phyloP scores from a whole-genome alignment of 2,113 vertebrate species.

The Mungos mungo region DNA sequence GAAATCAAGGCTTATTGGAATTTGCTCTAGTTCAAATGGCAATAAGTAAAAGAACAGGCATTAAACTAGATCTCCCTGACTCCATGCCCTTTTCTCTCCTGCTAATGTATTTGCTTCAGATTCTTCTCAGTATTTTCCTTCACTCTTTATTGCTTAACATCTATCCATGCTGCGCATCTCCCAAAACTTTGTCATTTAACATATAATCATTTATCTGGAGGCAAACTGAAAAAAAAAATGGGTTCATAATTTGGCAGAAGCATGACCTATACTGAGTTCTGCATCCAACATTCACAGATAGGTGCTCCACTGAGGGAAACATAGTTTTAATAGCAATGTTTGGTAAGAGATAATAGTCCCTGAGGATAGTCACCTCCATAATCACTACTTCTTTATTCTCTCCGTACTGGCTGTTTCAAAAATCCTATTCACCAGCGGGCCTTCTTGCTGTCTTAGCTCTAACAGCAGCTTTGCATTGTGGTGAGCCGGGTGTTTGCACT shows the following conservation, averaged over 20 bases:
- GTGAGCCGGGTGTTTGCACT: neutral
- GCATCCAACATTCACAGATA: neutral
- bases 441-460: neutral
- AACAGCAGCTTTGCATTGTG: conserved; percentile 38
- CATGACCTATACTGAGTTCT: neutral
- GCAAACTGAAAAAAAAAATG: neutral
- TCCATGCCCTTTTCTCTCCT: neutral
- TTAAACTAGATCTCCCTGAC: neutral
- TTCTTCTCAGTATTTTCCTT: neutral
- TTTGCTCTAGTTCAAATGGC: neutral
- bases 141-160: neutral
- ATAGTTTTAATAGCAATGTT: neutral
- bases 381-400: neutral
- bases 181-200: neutral
- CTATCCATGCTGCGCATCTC: too few relatives aligned
- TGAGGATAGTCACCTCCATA: neutral
- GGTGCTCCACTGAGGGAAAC: neutral
- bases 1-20: neutral
- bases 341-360: neutral
- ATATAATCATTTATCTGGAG: neutral
- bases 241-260: neutral
- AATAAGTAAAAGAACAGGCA: neutral
- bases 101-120: neutral
- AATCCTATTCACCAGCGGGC: neutral
- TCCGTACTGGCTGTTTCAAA: neutral